Evolutionary conservation across 2,888 invertebrate genomes (phyloP).

Genomic region (Molorchus minor): DNA sequence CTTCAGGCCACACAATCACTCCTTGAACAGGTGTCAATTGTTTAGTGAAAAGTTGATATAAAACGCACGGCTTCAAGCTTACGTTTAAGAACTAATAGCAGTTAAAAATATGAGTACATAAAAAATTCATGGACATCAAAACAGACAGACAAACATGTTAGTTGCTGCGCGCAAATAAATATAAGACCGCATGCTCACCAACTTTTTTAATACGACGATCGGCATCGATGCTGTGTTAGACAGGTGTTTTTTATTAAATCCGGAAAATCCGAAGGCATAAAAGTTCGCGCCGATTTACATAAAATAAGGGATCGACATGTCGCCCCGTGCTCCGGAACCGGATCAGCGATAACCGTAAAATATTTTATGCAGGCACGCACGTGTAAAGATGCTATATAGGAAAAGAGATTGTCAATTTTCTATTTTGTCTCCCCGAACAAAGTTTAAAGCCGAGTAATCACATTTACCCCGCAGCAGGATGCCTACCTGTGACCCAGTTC

Average conservation of each 20-base stretch:
- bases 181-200: constrained; percentile 33
- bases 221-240: constrained; percentile 28
- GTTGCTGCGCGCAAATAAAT: constrained; percentile 29
- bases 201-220: constrained; percentile 41
- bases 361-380: constrained; percentile 39
- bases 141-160: constrained; percentile 15
- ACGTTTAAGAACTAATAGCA: no score
- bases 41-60: no score
- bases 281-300: constrained; percentile 31
- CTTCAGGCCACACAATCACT: no score
- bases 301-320: constrained; percentile 35
- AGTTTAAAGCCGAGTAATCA: constrained; percentile 29
- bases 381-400: constrained; percentile 34
- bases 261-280: constrained; percentile 36
- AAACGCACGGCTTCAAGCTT: no score
- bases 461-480: constrained; percentile 19
- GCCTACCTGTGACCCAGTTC: constrained; percentile 23
- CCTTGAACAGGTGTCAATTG: no score
- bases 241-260: constrained; percentile 40
- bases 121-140: constrained; percentile 6
- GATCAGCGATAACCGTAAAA: constrained; percentile 38
- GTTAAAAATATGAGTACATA: no score
- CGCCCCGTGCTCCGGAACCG: constrained; percentile 22
- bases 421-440: constrained; percentile 29
- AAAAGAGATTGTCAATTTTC: constrained; percentile 32